Conservation (phyloP, 2,113 vertebrate genomes). For the Labrus mixtus region DNA sequence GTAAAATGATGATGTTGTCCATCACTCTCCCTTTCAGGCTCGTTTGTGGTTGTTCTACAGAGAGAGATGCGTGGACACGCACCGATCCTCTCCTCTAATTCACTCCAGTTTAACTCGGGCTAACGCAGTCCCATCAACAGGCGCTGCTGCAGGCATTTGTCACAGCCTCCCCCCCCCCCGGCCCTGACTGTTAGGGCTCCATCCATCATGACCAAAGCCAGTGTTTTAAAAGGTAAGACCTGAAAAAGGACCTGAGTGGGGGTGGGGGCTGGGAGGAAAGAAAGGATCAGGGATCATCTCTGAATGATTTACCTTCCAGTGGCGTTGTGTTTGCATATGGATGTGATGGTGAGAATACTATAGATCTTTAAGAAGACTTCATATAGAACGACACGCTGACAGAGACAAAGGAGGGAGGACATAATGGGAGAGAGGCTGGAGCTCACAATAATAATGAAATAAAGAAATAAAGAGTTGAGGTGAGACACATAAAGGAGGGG, state of each 20-base stretch:
- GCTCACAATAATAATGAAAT: neutral
- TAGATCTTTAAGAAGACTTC: constrained; percentile 56
- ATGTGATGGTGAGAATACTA: constrained; percentile 42
- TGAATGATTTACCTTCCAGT: constrained; percentile 50
- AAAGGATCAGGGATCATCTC: constrained; percentile 6
- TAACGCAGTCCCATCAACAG: constrained; percentile 65
- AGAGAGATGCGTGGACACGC: constrained; percentile 62
- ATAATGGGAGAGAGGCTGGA: neutral
- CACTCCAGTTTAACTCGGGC: constrained; percentile 59
- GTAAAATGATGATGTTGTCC: constrained; percentile 4
- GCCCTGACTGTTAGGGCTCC: constrained; percentile 45
- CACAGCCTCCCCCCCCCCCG: constrained; percentile 18
- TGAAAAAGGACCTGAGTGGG: constrained; percentile 18
- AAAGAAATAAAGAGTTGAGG: neutral
- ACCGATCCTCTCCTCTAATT: constrained; percentile 53
- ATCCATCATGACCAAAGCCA: constrained; percentile 62
- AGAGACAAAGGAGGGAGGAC: constrained; percentile 4
- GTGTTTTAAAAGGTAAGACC: constrained; percentile 30
- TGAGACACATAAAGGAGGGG: neutral
- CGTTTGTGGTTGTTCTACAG: constrained; percentile 27
- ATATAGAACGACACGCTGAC: constrained; percentile 26
- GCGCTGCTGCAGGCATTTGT: constrained; percentile 60
- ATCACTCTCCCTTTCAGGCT: constrained; percentile 26
- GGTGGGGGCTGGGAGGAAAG: constrained; percentile 22
- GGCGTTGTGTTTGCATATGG: constrained; percentile 55